Evolutionary conservation across 2,113 vertebrate species (phyloP), one percentile per base, ranked within the genome.

Genomic region (Numenius arquata): DNA sequence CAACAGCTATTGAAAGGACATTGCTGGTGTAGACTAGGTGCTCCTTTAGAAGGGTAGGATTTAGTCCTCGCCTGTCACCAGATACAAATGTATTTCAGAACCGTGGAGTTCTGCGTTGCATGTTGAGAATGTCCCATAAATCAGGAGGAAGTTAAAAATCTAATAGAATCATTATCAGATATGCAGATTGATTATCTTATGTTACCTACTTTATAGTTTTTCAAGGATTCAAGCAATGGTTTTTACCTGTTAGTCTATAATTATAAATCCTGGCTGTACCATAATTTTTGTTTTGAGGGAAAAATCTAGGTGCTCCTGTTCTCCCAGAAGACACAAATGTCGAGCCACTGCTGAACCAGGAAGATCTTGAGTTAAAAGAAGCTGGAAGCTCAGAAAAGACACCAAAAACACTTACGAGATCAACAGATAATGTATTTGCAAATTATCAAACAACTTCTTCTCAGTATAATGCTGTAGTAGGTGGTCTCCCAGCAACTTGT

Each of bases 401-500:
- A 30, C n/a, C 97, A 16, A 96, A 96, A 95, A 97, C 76, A 0
- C 96, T 98, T 61, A 80, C 76, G 90, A 97, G 94, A 94, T 91
- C 95, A 50, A 92, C 25, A 41, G 94, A 93, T 62, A 12, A 16
- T 15, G 93, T 89, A 29, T 96, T 97, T 87, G 55, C 96, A 45
- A 79, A 95, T 88, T 99, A 98, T 81, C 81, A 59, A 61, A 99
- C 98, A 90, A 96, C 98, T 8, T 98, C 98, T 50, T 99, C 99
- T 62, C 85, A 97, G 67, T 98, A 99, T 48, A 98, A 88, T 40
- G 97, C 98, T 5, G 83, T 93, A 26, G 90, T 98, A 6, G 98
- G 97, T 30, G 94, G 82, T 50, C 66, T 70, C 20, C 65, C 95
- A 52, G 20, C 97, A 78, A 41, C 89, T 14, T 95, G 99, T 99